Base-by-base conservation (phyloP, 2,888 invertebrate species). In the Cantharis nigra region DNA sequence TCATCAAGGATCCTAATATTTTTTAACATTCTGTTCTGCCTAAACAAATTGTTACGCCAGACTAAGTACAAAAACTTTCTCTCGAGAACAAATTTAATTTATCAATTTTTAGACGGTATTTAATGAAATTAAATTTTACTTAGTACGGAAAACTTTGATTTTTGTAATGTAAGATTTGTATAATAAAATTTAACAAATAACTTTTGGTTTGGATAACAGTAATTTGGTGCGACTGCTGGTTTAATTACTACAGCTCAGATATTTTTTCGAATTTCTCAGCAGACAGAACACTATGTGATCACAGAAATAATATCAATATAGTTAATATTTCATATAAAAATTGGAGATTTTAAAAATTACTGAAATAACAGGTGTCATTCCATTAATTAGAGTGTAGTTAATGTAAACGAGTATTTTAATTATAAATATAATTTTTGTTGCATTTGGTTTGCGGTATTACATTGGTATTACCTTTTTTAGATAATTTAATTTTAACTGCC, bases 61-160 rank as follows among this genome's bases (percentile, higher is more conserved):
- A 83, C 83, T 83, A 83, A 84, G 82, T 84, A 81, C 82, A 83
- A 82, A 7, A n/a, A 84, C 83, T 84, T 83, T 83, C 84, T 83
- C 83, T 74, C 63, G 83, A 79, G 82, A 81, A 65, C 26, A 16
- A 2, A 5, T 33, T 49, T 49, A n/a, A n/a, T n/a, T n/a, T 5
- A n/a, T n/a, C n/a, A 49, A n/a, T 49, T n/a, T 7, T n/a, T n/a
- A 26, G 26, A 26, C 5, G n/a, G n/a, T 13, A 4, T 33, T 33
- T 13, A 33, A 13, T 3, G 4, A 33, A 11, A 33, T 33, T 33
- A 11, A 33, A 33, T 13, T 33, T 33, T 13, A 13, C 13, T 3
- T 13, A 33, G 7, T 13, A 13, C 3, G 10, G 0, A 13, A 33
- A n/a, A 33, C 4, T 4, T 33, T 33, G 33, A 33, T 13, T 13